These are phyloP conservation scores for Petrocephalus sullivani DNA, from an alignment of 2,797 vertebrate species.

Conservation along the genomic window DNA sequence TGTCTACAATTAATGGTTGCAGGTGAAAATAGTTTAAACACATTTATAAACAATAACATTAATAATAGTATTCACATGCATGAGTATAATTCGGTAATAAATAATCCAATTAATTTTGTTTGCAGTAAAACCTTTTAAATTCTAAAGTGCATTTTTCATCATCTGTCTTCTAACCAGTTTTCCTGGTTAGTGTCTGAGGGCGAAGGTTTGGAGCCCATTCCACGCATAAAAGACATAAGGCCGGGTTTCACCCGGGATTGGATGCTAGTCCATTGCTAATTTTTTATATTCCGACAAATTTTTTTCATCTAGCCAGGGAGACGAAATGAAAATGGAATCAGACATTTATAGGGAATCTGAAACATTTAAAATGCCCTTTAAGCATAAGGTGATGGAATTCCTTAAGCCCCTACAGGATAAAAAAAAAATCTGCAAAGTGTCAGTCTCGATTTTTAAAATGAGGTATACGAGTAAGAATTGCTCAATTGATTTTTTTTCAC, in stretches of 20 bases:
- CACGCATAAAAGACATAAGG: background rate
- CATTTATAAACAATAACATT: background rate
- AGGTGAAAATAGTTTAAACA: slow-evolving; percentile 29
- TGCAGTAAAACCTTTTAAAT: background rate
- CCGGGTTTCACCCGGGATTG: background rate
- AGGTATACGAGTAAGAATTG: background rate
- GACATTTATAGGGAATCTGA: background rate
- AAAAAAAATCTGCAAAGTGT: slow-evolving; percentile 37
- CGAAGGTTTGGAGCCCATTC: background rate
- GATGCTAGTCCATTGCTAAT: background rate
- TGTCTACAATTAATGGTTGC: slow-evolving; percentile 59
- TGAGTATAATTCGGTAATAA: background rate
- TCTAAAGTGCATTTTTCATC: background rate
- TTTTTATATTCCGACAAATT: too few relatives aligned
- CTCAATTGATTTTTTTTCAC: slow-evolving; percentile 15
- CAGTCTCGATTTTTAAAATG: slow-evolving; percentile 8
- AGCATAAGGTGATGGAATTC: background rate
- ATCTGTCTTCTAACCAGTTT: background rate
- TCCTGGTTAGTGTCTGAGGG: background rate
- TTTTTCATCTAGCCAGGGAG: background rate
- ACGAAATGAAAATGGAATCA: background rate
- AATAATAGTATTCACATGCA: background rate
- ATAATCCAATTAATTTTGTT: background rate
- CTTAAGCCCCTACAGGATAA: background rate
- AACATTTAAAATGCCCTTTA: background rate